Conservation (phyloP, 2,113 vertebrate genomes). For the Zootoca vivipara region DNA sequence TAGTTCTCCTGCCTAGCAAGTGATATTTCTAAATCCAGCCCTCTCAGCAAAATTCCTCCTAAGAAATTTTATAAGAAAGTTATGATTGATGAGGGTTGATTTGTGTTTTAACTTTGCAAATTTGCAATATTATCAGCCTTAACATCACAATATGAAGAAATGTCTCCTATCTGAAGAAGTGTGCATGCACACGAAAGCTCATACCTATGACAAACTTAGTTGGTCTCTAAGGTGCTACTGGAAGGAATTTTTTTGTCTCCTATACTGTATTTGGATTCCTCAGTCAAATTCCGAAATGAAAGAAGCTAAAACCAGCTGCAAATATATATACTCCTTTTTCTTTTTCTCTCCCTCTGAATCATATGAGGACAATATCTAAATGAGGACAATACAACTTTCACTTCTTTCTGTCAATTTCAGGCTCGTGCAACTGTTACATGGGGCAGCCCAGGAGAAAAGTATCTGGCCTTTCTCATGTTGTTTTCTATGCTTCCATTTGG, state of each 20-base stretch:
- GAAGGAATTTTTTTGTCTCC: no score
- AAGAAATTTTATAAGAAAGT: not conserved
- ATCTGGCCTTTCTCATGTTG: not conserved
- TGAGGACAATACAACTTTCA: not conserved
- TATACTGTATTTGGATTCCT: not conserved
- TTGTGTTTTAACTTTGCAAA: not conserved
- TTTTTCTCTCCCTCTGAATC: not conserved
- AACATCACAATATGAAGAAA: not conserved
- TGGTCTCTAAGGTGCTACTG: no score
- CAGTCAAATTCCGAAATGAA: not conserved
- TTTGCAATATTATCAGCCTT: not conserved
- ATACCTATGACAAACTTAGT: no score
- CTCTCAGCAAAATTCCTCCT: not conserved
- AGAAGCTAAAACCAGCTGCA: not conserved
- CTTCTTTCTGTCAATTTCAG: not conserved
- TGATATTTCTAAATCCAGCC: not conserved
- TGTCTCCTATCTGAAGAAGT: no score
- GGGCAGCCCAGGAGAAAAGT: not conserved
- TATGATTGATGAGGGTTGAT: not conserved
- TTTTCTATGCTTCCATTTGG: not conserved
- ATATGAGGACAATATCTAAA: not conserved
- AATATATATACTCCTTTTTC: not conserved
- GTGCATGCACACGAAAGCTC: no score
- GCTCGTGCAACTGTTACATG: not conserved
- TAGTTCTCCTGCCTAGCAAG: not conserved